These are phyloP conservation scores for Acestrorhynchus altus DNA, from an alignment of 2,797 vertebrate species.

Conservation along the genomic window DNA sequence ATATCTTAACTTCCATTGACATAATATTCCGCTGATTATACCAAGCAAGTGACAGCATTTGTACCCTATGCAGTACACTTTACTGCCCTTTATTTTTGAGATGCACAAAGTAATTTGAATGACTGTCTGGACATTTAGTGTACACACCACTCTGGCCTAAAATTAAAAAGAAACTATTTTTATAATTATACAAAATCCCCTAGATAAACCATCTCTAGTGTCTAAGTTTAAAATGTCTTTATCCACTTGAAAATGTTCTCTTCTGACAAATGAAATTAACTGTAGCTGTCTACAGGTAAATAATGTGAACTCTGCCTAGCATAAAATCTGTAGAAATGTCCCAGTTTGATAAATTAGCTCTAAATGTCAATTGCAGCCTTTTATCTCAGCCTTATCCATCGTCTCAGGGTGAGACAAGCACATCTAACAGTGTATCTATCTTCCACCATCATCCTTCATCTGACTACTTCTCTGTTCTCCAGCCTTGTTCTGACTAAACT, in stretches of 20 bases:
- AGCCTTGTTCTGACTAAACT: constrained; percentile 35
- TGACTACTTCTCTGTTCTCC: constrained; percentile 40
- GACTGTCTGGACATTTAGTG: no score
- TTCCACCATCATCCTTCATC: constrained; percentile 37
- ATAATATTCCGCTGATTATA: no score
- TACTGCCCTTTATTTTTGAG: no score
- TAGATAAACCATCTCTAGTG: not conserved
- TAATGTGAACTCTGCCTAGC: constrained; percentile 1
- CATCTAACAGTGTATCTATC: constrained; percentile 37
- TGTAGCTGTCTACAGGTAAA: not conserved
- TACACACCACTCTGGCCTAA: no score
- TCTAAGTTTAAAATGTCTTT: not conserved
- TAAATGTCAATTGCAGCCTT: constrained; percentile 28
- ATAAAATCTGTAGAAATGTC: constrained; percentile 15
- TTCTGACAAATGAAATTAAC: not conserved
- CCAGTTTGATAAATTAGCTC: constrained; percentile 33
- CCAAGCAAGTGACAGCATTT: no score
- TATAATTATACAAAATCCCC: not conserved
- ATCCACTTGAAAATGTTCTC: not conserved
- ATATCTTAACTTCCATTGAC: no score
- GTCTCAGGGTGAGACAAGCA: constrained; percentile 45
- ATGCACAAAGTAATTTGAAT: no score
- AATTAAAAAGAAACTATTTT: no score
- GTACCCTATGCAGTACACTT: no score
- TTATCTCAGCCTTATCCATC: constrained; percentile 39